phyloP scores from a whole-genome alignment of 2,113 vertebrate species.

The Seriola rivoliana region DNA sequence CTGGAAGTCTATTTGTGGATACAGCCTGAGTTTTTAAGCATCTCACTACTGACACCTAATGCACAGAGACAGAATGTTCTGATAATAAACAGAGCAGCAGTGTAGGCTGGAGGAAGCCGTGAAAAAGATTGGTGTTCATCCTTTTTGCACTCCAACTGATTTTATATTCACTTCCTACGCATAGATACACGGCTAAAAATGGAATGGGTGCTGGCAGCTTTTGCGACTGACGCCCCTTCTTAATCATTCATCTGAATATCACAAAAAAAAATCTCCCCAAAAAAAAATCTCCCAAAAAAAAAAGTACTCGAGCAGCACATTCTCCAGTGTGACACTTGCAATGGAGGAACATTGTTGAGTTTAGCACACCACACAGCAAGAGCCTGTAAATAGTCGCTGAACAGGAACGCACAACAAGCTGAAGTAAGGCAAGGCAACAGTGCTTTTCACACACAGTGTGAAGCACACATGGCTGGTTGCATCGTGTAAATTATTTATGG shows the following conservation, averaged over 20 bases:
- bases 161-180: constrained; percentile 45
- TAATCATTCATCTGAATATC: constrained; percentile 34
- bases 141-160: constrained; percentile 41
- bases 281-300: not conserved
- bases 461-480: constrained; percentile 35
- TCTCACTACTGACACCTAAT: constrained; percentile 81
- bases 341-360: constrained; percentile 39
- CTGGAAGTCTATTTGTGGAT: constrained; percentile 21
- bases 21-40: constrained; percentile 11
- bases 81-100: constrained; percentile 18
- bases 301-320: constrained; percentile 30
- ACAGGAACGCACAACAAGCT: constrained; percentile 7
- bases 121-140: constrained; percentile 37
- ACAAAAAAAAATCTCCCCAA: no score
- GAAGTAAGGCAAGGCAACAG: not conserved
- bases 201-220: constrained; percentile 36
- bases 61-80: constrained; percentile 53
- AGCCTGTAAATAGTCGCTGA: constrained; percentile 30
- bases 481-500: constrained; percentile 53
- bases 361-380: constrained; percentile 32
- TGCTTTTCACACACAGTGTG: constrained; percentile 32
- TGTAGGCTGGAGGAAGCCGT: constrained; percentile 19
- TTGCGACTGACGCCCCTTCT: constrained; percentile 32
- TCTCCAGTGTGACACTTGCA: constrained; percentile 37
- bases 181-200: constrained; percentile 57